Conservation (phyloP, 2,888 invertebrate genomes). For the Philereme transversata region DNA sequence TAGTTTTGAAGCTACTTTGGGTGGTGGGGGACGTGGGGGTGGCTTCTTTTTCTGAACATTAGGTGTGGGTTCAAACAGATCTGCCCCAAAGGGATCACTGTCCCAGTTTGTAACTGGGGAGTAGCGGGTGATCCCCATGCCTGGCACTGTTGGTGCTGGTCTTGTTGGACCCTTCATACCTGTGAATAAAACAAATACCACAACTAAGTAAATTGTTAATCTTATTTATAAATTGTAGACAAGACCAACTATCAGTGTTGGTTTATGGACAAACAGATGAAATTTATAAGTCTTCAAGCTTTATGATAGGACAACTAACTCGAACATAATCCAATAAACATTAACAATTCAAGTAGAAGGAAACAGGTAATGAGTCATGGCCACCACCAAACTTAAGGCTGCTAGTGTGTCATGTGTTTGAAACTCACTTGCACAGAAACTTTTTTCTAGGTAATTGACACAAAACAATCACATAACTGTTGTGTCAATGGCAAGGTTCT, state of each 20-base stretch:
- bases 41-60: slow-evolving; percentile 86
- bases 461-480: slow-evolving; percentile 38
- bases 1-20: slow-evolving; percentile 74
- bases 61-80: slow-evolving; percentile 76
- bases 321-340: slow-evolving; percentile 9
- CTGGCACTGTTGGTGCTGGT: slow-evolving; percentile 83
- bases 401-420: slow-evolving; percentile 4
- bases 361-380: slow-evolving; percentile 33
- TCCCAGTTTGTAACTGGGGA: slow-evolving; percentile 84
- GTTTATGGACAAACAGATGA: background rate
- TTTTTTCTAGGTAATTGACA: slow-evolving; percentile 21
- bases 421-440: slow-evolving; percentile 31
- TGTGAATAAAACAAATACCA: slow-evolving; percentile 48
- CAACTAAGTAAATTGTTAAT: background rate
- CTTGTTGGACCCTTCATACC: slow-evolving; percentile 86
- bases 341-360: slow-evolving; percentile 11
- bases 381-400: slow-evolving; percentile 15
- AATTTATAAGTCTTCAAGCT: background rate
- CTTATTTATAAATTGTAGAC: background rate
- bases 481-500: slow-evolving; percentile 40
- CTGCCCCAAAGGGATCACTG: slow-evolving; percentile 77
- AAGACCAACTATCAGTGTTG: no score
- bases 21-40: slow-evolving; percentile 89
- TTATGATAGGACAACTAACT: background rate
- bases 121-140: slow-evolving; percentile 62